phyloP scores from a whole-genome alignment of 2,113 vertebrate species.

The Prunella himalayana region DNA sequence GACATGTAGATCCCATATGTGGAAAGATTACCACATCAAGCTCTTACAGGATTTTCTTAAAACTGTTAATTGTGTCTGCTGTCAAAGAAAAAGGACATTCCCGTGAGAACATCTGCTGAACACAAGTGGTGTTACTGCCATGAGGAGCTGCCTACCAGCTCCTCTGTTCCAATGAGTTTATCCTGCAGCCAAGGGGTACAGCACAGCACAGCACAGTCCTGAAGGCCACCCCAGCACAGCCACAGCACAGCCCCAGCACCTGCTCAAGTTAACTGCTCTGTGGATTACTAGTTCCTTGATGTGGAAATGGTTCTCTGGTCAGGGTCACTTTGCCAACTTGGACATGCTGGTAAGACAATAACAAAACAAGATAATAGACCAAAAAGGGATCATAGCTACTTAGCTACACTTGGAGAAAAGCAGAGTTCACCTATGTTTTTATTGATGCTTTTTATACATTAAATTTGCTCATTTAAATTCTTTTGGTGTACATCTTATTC shows the following conservation, averaged over 20 bases:
- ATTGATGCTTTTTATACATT: conserved; percentile 16
- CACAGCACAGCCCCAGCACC: accelerated
- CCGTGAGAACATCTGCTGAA: background rate
- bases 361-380: background rate
- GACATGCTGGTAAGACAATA: background rate
- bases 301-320: background rate
- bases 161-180: background rate
- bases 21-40: background rate
- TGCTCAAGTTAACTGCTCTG: background rate
- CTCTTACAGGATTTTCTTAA: background rate
- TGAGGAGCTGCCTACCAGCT: background rate
- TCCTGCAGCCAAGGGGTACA: background rate
- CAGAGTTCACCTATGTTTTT: background rate
- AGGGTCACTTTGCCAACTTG: background rate
- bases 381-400: background rate
- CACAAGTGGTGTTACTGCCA: background rate
- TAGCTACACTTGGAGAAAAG: background rate
- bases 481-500: background rate
- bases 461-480: background rate
- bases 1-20: accelerated
- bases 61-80: background rate
- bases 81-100: background rate
- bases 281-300: accelerated
- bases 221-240: background rate
- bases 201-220: background rate